phyloP scores from a whole-genome alignment of 1,140 invertebrate species.

The Pseudoatta argentina region DNA sequence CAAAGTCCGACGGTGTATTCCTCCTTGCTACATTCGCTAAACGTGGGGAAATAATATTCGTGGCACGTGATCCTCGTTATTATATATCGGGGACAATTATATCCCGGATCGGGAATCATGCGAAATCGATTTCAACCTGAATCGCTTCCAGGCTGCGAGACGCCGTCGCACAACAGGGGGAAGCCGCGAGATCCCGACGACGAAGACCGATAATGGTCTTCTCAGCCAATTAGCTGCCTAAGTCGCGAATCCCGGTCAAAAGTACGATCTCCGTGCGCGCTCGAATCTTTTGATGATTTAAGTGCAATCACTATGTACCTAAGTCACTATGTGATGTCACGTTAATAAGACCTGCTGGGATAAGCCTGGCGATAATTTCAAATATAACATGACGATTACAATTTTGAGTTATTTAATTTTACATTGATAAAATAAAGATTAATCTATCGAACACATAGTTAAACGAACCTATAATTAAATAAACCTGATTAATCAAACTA shows the following conservation, averaged over 20 bases:
- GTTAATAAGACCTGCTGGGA: background rate
- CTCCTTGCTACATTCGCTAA: constrained; percentile 53
- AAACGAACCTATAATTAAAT: background rate
- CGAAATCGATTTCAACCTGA: background rate
- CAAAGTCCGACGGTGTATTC: constrained; percentile 33
- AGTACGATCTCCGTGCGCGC: constrained; percentile 18
- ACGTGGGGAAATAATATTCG: constrained; percentile 42
- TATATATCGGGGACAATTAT: background rate
- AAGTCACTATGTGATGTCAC: background rate
- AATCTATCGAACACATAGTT: background rate
- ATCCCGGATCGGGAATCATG: constrained; percentile 9
- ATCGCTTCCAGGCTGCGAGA: background rate
- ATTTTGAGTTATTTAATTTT: background rate
- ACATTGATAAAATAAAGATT: background rate
- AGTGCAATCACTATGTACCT: background rate
- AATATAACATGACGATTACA: background rate
- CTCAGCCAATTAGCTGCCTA: constrained; percentile 49
- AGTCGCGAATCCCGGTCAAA: constrained; percentile 21
- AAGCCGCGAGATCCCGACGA: background rate
- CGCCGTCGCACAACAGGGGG: background rate
- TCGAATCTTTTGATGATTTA: background rate
- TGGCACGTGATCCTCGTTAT: constrained; percentile 36
- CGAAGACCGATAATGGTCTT: constrained; percentile 40
- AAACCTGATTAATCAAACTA: background rate
- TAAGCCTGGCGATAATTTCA: background rate